Evolutionary conservation across 2,888 invertebrate genomes (phyloP).

Genomic region (Cephus pulcher): DNA sequence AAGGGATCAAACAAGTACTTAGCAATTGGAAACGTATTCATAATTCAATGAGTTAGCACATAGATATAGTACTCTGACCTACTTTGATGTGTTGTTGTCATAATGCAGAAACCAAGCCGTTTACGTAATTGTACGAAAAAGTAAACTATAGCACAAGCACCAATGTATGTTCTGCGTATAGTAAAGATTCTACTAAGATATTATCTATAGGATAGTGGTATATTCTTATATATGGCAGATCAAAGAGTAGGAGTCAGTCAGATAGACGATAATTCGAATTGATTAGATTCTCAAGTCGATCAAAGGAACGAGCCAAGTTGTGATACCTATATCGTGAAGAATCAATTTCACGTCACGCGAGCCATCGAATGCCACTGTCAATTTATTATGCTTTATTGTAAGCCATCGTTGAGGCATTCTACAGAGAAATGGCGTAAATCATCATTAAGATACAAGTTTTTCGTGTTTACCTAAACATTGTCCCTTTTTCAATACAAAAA

Average conservation of each 20-base stretch:
- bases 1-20: neutral
- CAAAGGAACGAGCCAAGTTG: neutral
- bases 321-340: neutral
- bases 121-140: neutral
- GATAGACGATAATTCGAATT: neutral
- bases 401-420: neutral
- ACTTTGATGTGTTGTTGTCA: neutral
- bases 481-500: neutral
- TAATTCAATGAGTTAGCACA: neutral
- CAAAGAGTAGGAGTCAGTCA: neutral
- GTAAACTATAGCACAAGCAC: neutral
- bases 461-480: neutral
- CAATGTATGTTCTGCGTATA: neutral
- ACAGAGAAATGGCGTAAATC: neutral
- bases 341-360: neutral
- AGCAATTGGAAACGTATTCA: neutral
- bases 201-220: neutral
- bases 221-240: neutral
- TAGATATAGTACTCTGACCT: neutral
- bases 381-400: neutral
- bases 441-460: neutral
- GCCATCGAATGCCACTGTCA: neutral
- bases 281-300: neutral
- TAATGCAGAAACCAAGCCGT: neutral
- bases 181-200: neutral